Base-by-base conservation (phyloP, 2,888 invertebrate genomes). In the Cephonodes hylas region DNA sequence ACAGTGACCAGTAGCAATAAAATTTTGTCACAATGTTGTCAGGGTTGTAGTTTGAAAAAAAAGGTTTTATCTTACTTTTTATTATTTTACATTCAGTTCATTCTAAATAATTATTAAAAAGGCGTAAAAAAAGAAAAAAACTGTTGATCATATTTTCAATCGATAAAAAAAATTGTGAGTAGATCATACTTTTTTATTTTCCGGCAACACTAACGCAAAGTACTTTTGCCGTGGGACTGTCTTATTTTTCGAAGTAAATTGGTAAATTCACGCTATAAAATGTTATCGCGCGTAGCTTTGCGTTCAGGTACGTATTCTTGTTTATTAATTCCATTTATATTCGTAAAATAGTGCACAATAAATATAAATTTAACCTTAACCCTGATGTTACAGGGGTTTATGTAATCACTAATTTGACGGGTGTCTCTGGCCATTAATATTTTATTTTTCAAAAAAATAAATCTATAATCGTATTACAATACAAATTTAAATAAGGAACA, bases 261-360 rank as follows among this genome's bases (percentile, higher is more conserved):
- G 58, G 65, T 80, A 79, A 80, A 81, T 83, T 74, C 72, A 72
- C 72, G 70, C 72, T 67, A 70, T 74, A 94, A 93, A 92, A 95
- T 95, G 95, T 88, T 95, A 83, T 95, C 95, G 74, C 94, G 95
- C 80, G 93, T 94, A 84, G 93, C 94, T 86, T 91, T 95, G 86
- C 93, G 95, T 85, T 93, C 95, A 93, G 94, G 95, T 95, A 93
- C 85, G 89, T 83, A 58, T 63, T 65, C 65, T 69, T 69, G 60
- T 66, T 42, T n/a, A 38, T 62, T 61, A 59, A 66, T 63, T 57
- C 7, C 6, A 25, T n/a, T 58, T 23, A 45, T 59, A 22, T 20
- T 62, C 46, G 2, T 15, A 42, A 18, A 53, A 48, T 63, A 23
- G 56, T 57, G 31, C 61, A 60, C 53, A 56, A 53, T 63, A 66